Evolutionary conservation across 1,140 invertebrate species (phyloP).

Genomic region (Hylyphantes graminicola): DNA sequence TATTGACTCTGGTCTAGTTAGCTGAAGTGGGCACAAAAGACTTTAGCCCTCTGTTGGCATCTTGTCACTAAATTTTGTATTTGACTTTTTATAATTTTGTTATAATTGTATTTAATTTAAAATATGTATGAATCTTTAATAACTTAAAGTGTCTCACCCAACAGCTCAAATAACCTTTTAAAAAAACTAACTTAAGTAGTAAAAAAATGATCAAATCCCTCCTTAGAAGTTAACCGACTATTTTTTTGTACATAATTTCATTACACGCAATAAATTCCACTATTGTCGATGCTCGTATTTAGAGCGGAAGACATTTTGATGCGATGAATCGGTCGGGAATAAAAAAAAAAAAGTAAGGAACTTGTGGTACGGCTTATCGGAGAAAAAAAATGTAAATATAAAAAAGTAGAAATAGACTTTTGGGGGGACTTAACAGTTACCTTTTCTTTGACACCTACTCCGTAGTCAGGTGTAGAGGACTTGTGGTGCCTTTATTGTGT

Average conservation of each 20-base stretch:
- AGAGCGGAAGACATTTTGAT: conserved; percentile 12
- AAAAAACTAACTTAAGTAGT: background rate
- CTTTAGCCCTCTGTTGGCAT: no score
- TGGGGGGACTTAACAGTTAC: background rate
- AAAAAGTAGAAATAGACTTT: background rate
- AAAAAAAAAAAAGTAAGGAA: background rate
- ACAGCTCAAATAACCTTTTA: background rate
- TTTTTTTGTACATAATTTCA: background rate
- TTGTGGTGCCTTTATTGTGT: background rate
- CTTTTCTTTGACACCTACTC: conserved; percentile 15
- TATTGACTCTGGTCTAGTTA: no score
- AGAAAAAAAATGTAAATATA: background rate
- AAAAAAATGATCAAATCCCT: background rate
- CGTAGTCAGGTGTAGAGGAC: conserved; percentile 1
- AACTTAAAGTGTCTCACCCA: background rate
- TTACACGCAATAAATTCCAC: conserved; percentile 32
- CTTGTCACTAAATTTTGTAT: no score
- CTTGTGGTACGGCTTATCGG: background rate
- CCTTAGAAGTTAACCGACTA: background rate
- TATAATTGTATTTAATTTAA: no score
- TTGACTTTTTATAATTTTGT: no score
- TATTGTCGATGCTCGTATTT: conserved; percentile 17
- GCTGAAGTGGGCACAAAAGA: no score
- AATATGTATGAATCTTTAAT: no score
- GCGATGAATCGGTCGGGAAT: background rate